Conservation (phyloP, 2,113 vertebrate genomes). For the Herpetotheres cachinnans region DNA sequence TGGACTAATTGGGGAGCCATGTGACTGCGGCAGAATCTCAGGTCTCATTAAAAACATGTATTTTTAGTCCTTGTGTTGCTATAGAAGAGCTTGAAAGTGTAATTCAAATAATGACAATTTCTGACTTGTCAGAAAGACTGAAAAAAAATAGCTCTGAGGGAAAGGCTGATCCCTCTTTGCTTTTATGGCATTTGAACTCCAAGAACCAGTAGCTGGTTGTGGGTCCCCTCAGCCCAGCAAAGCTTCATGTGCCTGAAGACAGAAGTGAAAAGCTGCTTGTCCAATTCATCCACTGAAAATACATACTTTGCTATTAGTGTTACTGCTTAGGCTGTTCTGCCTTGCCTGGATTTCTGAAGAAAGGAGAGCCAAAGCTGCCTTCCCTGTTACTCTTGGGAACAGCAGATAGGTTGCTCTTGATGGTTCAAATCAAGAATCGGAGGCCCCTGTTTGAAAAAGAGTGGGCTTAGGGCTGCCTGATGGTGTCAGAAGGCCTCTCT, state of each 20-base stretch:
- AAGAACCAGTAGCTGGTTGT: background rate
- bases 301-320: background rate
- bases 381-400: background rate
- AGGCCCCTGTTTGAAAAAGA: background rate
- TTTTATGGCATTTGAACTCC: background rate
- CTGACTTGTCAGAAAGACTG: conserved; percentile 37
- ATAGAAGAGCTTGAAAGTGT: conserved; percentile 17
- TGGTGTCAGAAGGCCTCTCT: background rate
- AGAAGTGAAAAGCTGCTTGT: background rate
- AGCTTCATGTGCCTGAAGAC: background rate
- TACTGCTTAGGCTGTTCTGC: background rate
- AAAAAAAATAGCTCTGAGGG: background rate
- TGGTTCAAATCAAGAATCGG: background rate
- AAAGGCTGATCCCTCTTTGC: background rate
- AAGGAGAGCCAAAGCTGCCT: background rate
- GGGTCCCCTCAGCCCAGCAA: background rate
- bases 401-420: background rate
- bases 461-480: background rate
- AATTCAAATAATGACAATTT: conserved; percentile 18
- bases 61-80: conserved; percentile 45
- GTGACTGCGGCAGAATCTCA: conserved; percentile 45
- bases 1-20: conserved; percentile 11
- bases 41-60: conserved; percentile 27
- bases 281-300: background rate
- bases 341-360: background rate